A percentile compares a stretch with the other conserved stretches of the same genome.
Conservation (phyloP, 2,113 vertebrate genomes). For the Sander lucioperca region DNA sequence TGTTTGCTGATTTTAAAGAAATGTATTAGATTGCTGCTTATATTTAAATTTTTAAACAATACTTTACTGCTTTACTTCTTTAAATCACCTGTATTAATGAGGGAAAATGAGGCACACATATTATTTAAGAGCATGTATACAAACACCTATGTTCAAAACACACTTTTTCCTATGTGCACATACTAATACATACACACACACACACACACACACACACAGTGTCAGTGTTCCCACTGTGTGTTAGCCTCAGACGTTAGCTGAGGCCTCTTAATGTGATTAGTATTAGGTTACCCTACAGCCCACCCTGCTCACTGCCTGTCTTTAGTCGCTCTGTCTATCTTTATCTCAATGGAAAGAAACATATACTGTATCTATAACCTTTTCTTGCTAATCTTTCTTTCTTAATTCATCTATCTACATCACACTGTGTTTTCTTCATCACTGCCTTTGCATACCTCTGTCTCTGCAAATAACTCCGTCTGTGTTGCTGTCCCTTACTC, state of each 20-base stretch:
- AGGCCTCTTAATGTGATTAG: slow-evolving; percentile 29
- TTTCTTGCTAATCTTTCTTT: not conserved
- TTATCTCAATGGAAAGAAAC: not conserved
- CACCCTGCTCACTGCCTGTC: slow-evolving; percentile 27
- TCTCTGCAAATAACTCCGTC: not conserved
- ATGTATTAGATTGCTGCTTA: not conserved
- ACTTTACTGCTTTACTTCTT: too few relatives aligned
- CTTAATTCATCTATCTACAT: not conserved
- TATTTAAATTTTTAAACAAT: not conserved
- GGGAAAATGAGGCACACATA: not conserved
- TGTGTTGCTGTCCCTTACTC: not conserved
- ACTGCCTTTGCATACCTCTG: not conserved
- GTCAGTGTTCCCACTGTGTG: not conserved
- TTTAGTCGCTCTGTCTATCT: not conserved
- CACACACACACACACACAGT: not conserved
- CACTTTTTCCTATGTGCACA: not conserved
- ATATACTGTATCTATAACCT: not conserved
- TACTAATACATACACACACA: not conserved
- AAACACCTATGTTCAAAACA: not conserved
- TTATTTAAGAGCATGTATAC: not conserved
- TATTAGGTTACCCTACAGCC: slow-evolving; percentile 55
- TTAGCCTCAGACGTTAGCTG: not conserved
- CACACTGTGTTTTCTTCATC: not conserved
- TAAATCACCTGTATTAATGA: not conserved
- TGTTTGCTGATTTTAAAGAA: not conserved